Evolutionary conservation across 2,113 vertebrate genomes (phyloP), one percentile per base, ranked within the genome.

Genomic region (Petrocephalus microphthalmus): DNA sequence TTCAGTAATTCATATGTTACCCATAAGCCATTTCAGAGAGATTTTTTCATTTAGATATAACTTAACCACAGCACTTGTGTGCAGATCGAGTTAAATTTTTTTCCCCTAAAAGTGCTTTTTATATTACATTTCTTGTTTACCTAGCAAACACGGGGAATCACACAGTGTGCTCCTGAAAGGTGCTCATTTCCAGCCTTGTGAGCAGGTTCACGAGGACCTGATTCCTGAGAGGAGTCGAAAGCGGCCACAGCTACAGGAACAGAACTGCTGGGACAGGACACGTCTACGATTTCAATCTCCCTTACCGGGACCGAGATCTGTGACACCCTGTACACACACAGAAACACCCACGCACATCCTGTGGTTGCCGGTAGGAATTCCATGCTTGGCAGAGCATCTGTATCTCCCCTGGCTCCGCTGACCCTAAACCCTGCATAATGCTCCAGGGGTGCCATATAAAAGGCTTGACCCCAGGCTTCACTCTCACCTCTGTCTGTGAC

Each of bases 1-100:
- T 92, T 93, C 90, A 93, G 92, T 94, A 92, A 93, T 93, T 93
- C 91, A 93, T 91, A 78, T 90, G 86, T 90, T 90, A 53, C 53
- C 22, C 45, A 86, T 83, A 91, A 92, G 91, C 91, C 89, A 91
- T 92, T 92, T 91, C 47, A 83, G 84, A 85, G 88, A 94, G 88
- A 91, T 90, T 90, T 92, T 92, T 93, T 92, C 90, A 93, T 91
- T 93, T 92, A 93, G 90, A 85, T 56, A 88, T 71, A 6, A 88
- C 91, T 89, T 90, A 89, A 90, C 91, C 85, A n/a, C 19, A 82
- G 42, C 3, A 13, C 51, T 51, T 56, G 17, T 53, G 42, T 13
- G 29, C 5, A 17, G 33, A 78, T 53, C 52, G 0, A 60, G 56
- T 57, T 90, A 82, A 10, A 86, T 92, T 74, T 91, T 74, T 91